Percentiles rank a stretch among this genome's conserved stretches.
Evolutionary conservation across 2,888 invertebrate species (phyloP).

Genomic region (Himalopsyche japonica): DNA sequence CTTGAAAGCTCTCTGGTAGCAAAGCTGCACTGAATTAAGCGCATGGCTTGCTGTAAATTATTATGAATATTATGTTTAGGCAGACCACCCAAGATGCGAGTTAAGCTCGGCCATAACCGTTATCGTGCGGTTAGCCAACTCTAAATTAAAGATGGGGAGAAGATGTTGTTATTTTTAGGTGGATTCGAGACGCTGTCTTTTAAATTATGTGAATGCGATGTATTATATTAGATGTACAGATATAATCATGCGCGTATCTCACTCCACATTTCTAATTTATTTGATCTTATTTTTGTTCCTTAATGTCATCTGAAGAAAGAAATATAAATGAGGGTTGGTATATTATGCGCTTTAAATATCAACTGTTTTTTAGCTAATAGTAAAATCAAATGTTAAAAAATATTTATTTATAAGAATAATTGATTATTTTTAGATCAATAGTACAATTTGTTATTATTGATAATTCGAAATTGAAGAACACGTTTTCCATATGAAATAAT

Average conservation of each 20-base stretch:
- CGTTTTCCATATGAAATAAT: too few species aligned
- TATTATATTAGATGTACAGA: not conserved
- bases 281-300: too few species aligned
- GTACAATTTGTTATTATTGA: too few species aligned
- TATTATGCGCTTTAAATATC: too few species aligned
- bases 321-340: too few species aligned
- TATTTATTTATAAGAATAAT: too few species aligned
- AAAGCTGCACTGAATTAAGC: slow-evolving; percentile 20
- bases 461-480: too few species aligned
- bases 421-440: too few species aligned
- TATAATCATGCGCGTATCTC: not conserved
- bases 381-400: too few species aligned
- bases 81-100: slow-evolving; percentile 14
- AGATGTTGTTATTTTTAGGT: not conserved
- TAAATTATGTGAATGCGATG: not conserved
- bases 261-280: too few species aligned
- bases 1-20: not conserved
- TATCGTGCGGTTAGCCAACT: not conserved
- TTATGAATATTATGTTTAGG: slow-evolving; percentile 12
- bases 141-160: not conserved
- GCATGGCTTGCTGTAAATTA: slow-evolving; percentile 14
- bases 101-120: not conserved
- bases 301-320: too few species aligned
- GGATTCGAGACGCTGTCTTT: not conserved
- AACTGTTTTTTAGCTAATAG: too few species aligned